Evolutionary conservation across 92 coral and sea anemone genomes (phyloP).

Genomic region (Zoanthus sansibaricus): DNA sequence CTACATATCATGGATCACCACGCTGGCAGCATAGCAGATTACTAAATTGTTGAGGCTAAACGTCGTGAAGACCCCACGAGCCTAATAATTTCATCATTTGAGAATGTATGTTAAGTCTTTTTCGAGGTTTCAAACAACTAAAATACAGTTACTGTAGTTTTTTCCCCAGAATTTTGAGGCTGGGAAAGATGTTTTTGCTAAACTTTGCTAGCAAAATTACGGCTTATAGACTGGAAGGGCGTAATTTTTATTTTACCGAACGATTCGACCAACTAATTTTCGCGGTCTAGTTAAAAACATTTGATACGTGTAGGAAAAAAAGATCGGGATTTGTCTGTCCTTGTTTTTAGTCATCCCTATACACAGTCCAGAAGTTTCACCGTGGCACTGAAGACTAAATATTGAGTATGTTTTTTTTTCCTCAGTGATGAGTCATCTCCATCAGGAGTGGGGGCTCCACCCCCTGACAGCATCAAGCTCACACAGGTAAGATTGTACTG

Average conservation of each 20-base stretch:
- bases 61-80: too few species aligned
- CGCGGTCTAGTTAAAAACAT: too few species aligned
- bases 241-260: not conserved
- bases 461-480: slow-evolving; percentile 81
- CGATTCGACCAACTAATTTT: too few species aligned
- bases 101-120: not conserved
- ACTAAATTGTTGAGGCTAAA: too few species aligned
- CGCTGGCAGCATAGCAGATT: too few species aligned
- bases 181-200: not conserved
- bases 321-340: too few species aligned
- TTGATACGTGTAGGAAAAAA: too few species aligned
- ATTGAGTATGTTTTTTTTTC: not conserved
- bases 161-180: not conserved
- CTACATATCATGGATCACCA: too few species aligned
- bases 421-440: slow-evolving; percentile 36
- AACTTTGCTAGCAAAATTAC: not conserved
- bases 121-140: not conserved
- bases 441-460: slow-evolving; percentile 81
- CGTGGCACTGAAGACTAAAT: too few species aligned
- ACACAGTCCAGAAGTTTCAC: too few species aligned
- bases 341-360: too few species aligned
- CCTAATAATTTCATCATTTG: too few species aligned
- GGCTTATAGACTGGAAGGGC: not conserved
- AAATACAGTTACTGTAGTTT: not conserved
- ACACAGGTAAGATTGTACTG: slow-evolving; percentile 64